Base-by-base conservation (phyloP, 2,797 vertebrate species). In the Serranus cabrilla region DNA sequence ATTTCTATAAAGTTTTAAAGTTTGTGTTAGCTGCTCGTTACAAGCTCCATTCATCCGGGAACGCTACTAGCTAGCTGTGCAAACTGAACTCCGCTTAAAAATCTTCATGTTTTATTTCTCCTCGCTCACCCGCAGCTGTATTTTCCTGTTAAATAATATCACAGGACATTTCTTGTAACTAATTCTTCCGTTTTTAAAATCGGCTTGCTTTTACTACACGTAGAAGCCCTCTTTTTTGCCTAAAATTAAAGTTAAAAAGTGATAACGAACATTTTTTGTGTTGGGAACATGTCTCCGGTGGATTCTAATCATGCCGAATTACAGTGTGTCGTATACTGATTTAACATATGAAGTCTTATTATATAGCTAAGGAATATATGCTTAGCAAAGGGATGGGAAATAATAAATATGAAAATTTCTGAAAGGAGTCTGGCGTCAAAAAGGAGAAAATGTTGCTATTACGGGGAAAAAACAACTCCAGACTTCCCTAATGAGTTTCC, bases 91-190 rank as follows among this genome's bases (percentile, higher is more conserved):
- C n/a, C 49, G 2, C 4, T 51, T 17, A 0, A 47, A 67, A n/a
- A 20, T 0, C 0, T 0, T 0, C 0, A 21, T 34, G 0, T 13
- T 71, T 56, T 3, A 25, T 2, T 1, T 31, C 4, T 5, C 0
- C 1, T 23, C 14, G 18, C 17, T 37, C 2, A 5, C 7, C 11
- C 2, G 1, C 7, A 42, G 1, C 1, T 51, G 0, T 37, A 10
- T 0, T 14, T 1, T 13, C 0, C 0, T n/a, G 2, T 12, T 3
- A 4, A 7, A 27, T 2, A 12, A 11, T 0, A 4, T 5, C 0
- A 11, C 0, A 11, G 65, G 0, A 31, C n/a, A 21, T n/a, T 12
- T 70, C 1, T 5, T 21, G 27, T 0, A 16, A 13, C 8, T 2
- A 4, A 34, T 42, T n/a, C 0, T 4, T 1, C 1, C 2, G 0